Conservation (phyloP, 1,140 invertebrate genomes). For the Drosophila serrata region DNA sequence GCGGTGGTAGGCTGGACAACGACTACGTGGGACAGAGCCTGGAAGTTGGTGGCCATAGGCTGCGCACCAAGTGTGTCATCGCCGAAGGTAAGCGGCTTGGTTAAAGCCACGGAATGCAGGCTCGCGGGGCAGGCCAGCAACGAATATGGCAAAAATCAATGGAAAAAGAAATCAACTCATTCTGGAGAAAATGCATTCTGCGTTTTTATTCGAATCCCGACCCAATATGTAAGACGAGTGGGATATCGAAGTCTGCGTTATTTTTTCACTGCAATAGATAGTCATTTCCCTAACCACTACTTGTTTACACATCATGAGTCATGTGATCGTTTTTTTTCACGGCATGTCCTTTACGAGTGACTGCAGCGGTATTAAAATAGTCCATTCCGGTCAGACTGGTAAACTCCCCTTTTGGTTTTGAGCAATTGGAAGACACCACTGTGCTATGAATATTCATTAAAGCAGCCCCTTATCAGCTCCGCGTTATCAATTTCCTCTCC, state of each 20-base stretch:
- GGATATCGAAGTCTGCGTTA: too few species aligned
- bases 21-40: conserved; percentile 96
- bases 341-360: background rate
- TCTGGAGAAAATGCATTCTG: too few species aligned
- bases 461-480: conserved; percentile 47
- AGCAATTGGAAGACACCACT: background rate
- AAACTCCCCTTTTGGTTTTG: conserved; percentile 1
- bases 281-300: background rate
- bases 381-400: background rate
- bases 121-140: background rate
- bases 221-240: background rate
- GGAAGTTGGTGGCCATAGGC: conserved; percentile 95
- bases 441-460: background rate
- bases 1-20: conserved; percentile 88
- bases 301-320: conserved; percentile 4
- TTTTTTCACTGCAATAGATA: background rate
- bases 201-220: background rate
- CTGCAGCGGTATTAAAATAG: background rate
- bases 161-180: background rate
- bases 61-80: conserved; percentile 95
- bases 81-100: conserved; percentile 91
- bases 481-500: conserved; percentile 54
- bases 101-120: background rate
- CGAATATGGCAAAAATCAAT: conserved; percentile 62
- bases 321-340: conserved; percentile 6